Evolutionary conservation across 92 coral and sea anemone genomes (phyloP).

Genomic region (Epizoanthus ramosus): DNA sequence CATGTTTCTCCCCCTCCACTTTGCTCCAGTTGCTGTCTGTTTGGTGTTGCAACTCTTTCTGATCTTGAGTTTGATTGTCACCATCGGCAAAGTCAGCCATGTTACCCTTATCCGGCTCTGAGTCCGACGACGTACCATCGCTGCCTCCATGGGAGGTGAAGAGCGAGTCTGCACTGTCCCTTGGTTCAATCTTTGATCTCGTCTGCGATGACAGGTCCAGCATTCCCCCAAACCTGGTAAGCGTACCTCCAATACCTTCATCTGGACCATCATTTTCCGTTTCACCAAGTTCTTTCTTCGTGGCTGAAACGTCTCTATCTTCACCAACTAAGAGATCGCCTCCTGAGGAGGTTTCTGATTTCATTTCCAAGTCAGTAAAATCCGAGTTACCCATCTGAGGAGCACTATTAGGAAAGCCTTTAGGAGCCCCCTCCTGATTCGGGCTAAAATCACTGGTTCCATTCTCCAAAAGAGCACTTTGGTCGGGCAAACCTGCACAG

Average conservation of each 20-base stretch:
- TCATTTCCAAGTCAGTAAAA: background rate
- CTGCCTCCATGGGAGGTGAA: background rate
- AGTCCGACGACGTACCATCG: background rate
- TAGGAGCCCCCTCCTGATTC: background rate
- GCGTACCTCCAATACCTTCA: background rate
- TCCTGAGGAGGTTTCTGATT: background rate
- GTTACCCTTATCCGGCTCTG: background rate
- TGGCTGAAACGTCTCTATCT: background rate
- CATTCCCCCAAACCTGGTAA: slow-evolving; percentile 2
- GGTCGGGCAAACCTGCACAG: background rate
- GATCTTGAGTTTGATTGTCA: background rate
- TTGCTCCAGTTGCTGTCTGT: background rate
- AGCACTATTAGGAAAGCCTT: background rate
- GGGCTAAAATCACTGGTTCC: background rate
- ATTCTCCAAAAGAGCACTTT: background rate
- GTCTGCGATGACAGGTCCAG: background rate
- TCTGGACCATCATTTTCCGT: background rate
- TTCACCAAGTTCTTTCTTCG: no score
- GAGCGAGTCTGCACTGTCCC: background rate
- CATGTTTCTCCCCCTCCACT: background rate
- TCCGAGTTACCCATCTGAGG: background rate
- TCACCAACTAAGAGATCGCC: background rate
- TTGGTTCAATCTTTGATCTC: background rate
- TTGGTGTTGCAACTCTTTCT: background rate
- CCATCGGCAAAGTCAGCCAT: background rate